Evolutionary conservation across 2,888 invertebrate species (phyloP).

Genomic region (Dromius quadrimaculatus): DNA sequence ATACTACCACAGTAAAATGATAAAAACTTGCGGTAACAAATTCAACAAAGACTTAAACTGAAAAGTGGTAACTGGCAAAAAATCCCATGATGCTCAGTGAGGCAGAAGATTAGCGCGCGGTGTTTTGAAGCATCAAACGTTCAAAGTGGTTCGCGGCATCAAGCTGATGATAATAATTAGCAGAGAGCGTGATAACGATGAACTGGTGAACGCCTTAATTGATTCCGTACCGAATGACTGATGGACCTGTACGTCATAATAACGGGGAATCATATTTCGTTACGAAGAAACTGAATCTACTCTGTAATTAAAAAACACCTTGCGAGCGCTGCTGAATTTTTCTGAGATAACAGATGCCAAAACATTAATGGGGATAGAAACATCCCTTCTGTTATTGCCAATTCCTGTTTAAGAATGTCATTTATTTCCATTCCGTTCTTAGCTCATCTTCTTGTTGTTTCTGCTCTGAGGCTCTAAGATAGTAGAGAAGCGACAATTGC

Average conservation of each 20-base stretch:
- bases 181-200: conserved; percentile 45
- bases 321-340: conserved; percentile 23
- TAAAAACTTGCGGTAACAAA: too few relatives aligned
- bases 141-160: conserved; percentile 29
- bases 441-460: neutral
- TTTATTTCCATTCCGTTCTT: neutral
- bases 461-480: conserved; percentile 7
- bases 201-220: conserved; percentile 49
- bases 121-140: conserved; percentile 21
- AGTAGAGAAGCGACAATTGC: conserved; percentile 37
- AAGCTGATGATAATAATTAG: conserved; percentile 46
- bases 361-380: too few relatives aligned
- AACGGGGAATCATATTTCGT: conserved; percentile 52
- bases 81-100: conserved; percentile 25
- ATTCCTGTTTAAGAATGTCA: too few relatives aligned
- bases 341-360: too few relatives aligned
- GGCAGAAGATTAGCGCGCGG: conserved; percentile 30
- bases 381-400: too few relatives aligned
- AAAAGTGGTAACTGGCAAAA: conserved; percentile 24
- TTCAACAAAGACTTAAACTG: too few relatives aligned
- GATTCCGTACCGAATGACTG: conserved; percentile 49
- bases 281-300: conserved; percentile 21
- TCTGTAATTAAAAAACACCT: conserved; percentile 48
- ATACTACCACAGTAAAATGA: too few relatives aligned
- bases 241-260: conserved; percentile 48